phyloP scores from a whole-genome alignment of 2,113 vertebrate species.

The Pseudolaguvia tuberculata region DNA sequence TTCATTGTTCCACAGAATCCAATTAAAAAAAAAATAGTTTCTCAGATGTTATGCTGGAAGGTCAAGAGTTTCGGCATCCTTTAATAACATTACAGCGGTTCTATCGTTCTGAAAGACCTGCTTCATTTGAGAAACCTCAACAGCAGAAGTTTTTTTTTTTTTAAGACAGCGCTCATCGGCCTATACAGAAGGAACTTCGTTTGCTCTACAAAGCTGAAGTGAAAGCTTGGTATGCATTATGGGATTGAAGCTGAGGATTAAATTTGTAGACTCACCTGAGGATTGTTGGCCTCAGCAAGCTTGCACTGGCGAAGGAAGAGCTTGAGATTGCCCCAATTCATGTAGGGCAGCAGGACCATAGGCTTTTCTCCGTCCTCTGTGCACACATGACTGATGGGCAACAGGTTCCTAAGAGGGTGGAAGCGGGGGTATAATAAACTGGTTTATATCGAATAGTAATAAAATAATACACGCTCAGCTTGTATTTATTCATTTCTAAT shows the following conservation, averaged over 20 bases:
- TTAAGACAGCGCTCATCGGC: not conserved
- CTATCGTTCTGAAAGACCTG: not conserved
- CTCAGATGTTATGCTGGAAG: slow-evolving; percentile 33
- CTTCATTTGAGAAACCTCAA: not conserved
- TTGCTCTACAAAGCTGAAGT: not conserved
- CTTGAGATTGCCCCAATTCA: slow-evolving; percentile 99
- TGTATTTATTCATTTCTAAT: no score
- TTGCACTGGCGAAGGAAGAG: slow-evolving; percentile 97
- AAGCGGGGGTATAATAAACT: no score
- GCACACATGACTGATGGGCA: slow-evolving; percentile 92
- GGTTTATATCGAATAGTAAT: no score
- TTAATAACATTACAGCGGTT: slow-evolving; percentile 7
- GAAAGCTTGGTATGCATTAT: not conserved
- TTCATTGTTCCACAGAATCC: slow-evolving; percentile 41
- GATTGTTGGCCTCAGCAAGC: slow-evolving; percentile 96
- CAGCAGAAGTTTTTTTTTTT: not conserved
- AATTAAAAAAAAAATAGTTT: slow-evolving; percentile 33
- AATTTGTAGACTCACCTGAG: slow-evolving; percentile 76
- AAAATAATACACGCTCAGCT: no score
- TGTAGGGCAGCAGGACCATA: slow-evolving; percentile 92
- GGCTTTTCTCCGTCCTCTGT: slow-evolving; percentile 96
- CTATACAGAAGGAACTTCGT: not conserved
- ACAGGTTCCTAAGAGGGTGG: slow-evolving; percentile 77
- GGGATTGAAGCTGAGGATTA: not conserved
- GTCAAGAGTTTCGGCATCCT: slow-evolving; percentile 7